Conservation (phyloP, 2,113 vertebrate species). For the Hydrolagus affinis region DNA sequence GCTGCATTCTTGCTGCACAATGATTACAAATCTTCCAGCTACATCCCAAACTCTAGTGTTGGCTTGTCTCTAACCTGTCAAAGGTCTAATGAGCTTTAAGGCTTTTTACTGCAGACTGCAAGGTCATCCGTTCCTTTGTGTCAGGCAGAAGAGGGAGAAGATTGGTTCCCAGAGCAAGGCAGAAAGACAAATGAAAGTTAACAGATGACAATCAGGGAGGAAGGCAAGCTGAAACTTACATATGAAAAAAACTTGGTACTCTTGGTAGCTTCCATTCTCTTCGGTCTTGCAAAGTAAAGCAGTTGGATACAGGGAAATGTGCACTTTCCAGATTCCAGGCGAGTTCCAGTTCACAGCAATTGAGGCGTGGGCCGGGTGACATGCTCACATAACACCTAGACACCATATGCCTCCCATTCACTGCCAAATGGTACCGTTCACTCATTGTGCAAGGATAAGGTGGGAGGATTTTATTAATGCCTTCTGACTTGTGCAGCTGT, state of each 20-base stretch:
- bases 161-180: background rate
- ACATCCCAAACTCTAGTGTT: no score
- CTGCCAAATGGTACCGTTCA: background rate
- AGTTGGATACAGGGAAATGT: no score
- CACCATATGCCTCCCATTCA: no score
- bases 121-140: background rate
- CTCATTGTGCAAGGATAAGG: background rate
- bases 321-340: no score
- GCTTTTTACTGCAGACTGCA: background rate
- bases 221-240: background rate
- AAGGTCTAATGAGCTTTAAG: background rate
- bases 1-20: background rate
- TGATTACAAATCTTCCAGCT: background rate
- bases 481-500: background rate
- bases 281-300: background rate
- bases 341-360: no score
- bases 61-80: no score
- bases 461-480: no score
- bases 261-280: background rate
- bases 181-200: background rate
- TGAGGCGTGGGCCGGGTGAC: no score
- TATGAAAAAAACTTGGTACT: background rate
- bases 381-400: no score
- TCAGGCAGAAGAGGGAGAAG: no score
- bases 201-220: no score